A percentile compares a stretch with the other conserved stretches of the same genome.
Conservation (phyloP, 2,888 invertebrate genomes). For the Phlogophora meticulosa region DNA sequence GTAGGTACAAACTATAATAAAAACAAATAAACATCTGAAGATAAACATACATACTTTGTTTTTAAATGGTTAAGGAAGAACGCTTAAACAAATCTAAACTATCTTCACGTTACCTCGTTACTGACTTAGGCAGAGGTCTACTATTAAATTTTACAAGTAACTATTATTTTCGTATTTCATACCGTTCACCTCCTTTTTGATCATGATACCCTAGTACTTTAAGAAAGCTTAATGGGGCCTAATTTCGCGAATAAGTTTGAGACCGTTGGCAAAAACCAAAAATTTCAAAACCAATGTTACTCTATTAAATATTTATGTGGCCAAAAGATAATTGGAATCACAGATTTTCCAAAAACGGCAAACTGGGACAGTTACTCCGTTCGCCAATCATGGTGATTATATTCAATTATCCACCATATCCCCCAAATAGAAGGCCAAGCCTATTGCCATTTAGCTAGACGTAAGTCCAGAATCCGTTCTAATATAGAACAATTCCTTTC, state of each 20-base stretch:
- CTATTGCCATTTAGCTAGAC: too few species aligned
- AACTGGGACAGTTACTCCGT: neutral
- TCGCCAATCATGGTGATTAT: neutral
- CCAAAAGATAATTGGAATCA: neutral
- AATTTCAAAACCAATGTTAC: too few species aligned
- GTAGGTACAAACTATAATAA: neutral
- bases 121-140: neutral
- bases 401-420: too few species aligned
- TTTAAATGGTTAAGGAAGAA: neutral
- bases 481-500: too few species aligned
- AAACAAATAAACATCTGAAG: constrained; percentile 28
- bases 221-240: neutral
- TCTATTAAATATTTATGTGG: neutral
- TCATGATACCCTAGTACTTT: constrained; percentile 25
- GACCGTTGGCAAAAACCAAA: too few species aligned
- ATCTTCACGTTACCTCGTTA: neutral
- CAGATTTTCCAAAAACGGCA: neutral
- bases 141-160: neutral
- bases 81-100: neutral
- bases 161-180: constrained; percentile 12
- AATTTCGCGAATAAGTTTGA: too few species aligned
- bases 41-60: neutral
- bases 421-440: too few species aligned
- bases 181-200: neutral
- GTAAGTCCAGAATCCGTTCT: too few species aligned